phyloP scores from a whole-genome alignment of 2,888 invertebrate genomes.

The Xiphydria camelus region DNA sequence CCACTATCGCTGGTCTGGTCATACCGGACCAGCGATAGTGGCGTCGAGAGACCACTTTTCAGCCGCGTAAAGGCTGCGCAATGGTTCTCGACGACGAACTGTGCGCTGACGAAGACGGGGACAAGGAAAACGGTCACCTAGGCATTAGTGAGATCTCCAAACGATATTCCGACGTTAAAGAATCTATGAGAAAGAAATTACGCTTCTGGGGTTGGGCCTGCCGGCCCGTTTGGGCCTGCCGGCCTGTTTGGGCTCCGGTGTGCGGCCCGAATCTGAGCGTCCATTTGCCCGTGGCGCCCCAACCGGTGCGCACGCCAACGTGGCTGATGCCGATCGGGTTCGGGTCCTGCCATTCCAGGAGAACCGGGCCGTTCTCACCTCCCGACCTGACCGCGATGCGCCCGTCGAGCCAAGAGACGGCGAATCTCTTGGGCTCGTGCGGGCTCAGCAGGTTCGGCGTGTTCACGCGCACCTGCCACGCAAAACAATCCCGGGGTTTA shows the following conservation, averaged over 20 bases:
- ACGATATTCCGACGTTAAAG: too few relatives aligned
- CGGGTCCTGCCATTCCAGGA: constrained; percentile 67
- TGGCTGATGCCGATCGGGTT: constrained; percentile 65
- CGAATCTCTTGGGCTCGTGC: constrained; percentile 63
- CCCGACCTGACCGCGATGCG: constrained; percentile 61
- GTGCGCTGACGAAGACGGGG: too few relatives aligned
- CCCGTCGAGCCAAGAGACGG: constrained; percentile 64
- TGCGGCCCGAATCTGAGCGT: constrained; percentile 56
- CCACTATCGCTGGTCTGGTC: too few relatives aligned
- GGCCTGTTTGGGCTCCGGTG: too few relatives aligned
- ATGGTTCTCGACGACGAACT: too few relatives aligned
- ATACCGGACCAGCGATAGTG: too few relatives aligned
- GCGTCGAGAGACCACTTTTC: too few relatives aligned
- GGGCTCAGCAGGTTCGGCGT: constrained; percentile 65
- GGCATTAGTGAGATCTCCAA: too few relatives aligned
- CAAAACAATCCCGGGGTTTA: neutral
- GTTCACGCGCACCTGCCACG: constrained; percentile 61
- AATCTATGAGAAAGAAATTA: constrained; percentile 23
- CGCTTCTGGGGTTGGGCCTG: constrained; percentile 21
- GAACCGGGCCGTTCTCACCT: constrained; percentile 57
- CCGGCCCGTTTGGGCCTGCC: constrained; percentile 13
- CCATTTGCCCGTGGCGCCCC: constrained; percentile 70
- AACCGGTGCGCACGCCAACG: constrained; percentile 68
- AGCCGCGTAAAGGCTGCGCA: too few relatives aligned
- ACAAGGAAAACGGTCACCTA: too few relatives aligned